Evolutionary conservation across 2,888 invertebrate genomes (phyloP), one percentile per base, ranked within the genome.

Genomic region (Pemphredon lugubris): DNA sequence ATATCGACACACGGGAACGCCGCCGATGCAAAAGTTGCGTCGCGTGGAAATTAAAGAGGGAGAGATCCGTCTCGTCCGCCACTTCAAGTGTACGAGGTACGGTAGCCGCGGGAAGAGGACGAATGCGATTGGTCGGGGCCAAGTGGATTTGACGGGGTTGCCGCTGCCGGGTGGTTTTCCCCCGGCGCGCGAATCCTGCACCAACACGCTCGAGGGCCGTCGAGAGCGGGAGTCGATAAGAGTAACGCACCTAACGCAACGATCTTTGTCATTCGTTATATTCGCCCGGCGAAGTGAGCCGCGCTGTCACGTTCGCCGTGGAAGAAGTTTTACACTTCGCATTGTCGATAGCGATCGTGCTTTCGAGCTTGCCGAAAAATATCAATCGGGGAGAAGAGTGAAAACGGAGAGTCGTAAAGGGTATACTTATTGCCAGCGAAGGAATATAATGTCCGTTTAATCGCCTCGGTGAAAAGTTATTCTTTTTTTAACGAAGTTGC

Each of bases 51-150:
- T 80, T 77, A 77, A 77, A 77, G 77, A 73, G 71, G 64, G 65
- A 79, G 71, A 73, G 59, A 80, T 80, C 73, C 67, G 73, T 80
- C 75, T 77, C 76, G 76, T 77, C 70, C 73, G 75, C 71, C 73
- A 75, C 71, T 80, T 75, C 55, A 75, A 80, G 73, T n/a, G n/a
- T 71, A 73, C 66, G 58, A 67, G 54, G 72, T 54, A 73, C 71
- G 68, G 69, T 63, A 47, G 68, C 65, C 63, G 63, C 51, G 58
- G n/a, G 67, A 42, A 58, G 68, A 68, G 73, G 63, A 80, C 77
- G 73, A 77, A 73, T 73, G 57, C 68, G 73, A 79, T 77, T 80
- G 71, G 77, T 75, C 73, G 73, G 58, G n/a, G 64, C 60, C 68
- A 66, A 71, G 68, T 73, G 73, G 59, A 64, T 81, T 59, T 57